Evolutionary conservation across 1,140 invertebrate species (phyloP).

Genomic region (Planococcus citri): DNA sequence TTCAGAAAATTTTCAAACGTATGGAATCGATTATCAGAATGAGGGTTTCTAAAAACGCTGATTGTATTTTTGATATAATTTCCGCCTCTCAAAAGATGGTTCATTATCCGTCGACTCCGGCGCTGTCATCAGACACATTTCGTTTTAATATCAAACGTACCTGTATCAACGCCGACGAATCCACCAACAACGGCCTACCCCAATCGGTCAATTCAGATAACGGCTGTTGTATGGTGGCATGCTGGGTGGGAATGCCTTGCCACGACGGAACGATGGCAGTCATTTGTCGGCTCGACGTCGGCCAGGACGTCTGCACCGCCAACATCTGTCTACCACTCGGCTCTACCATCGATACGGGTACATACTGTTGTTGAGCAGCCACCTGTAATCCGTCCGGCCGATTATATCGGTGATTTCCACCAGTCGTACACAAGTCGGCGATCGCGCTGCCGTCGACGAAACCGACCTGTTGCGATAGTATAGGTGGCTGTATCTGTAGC

Average conservation of each 20-base stretch:
- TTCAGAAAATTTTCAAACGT: too few species aligned
- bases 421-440: neutral
- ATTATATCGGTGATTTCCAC: neutral
- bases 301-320: constrained; percentile 70
- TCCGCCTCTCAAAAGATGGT: neutral
- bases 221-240: constrained; percentile 57
- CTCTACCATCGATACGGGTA: constrained; percentile 83
- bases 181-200: constrained; percentile 65
- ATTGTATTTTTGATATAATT: too few species aligned
- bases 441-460: too few species aligned
- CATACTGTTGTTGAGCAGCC: constrained; percentile 63
- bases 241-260: constrained; percentile 62
- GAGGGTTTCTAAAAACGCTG: too few species aligned
- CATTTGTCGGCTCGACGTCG: constrained; percentile 57
- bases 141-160: constrained; percentile 32
- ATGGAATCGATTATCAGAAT: too few species aligned
- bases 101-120: too few species aligned
- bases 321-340: constrained; percentile 52
- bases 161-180: constrained; percentile 55
- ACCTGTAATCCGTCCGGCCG: constrained; percentile 33
- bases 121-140: too few species aligned
- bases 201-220: constrained; percentile 53
- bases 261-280: constrained; percentile 69
- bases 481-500: constrained; percentile 53
- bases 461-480: constrained; percentile 55